These are phyloP conservation scores for Trochalopteron elliotii DNA, from an alignment of 2,113 vertebrate genomes.

Conservation along the genomic window DNA sequence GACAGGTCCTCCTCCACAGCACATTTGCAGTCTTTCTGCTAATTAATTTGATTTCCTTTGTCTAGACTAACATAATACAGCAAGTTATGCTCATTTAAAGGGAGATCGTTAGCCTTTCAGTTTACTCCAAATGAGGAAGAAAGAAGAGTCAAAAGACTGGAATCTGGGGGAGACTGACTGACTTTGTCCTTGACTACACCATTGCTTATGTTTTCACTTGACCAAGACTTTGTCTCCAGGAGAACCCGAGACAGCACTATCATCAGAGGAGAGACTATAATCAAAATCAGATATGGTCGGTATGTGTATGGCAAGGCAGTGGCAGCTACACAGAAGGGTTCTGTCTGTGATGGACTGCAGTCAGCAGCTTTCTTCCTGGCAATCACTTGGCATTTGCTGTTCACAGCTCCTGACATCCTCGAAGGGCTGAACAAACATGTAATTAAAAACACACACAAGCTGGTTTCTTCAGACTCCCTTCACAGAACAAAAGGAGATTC, in stretches of 20 bases:
- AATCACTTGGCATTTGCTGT: slow-evolving; percentile 51
- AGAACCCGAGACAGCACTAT: slow-evolving; percentile 50
- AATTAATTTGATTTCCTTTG: slow-evolving; percentile 74
- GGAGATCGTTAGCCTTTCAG: background rate
- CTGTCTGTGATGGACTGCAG: slow-evolving; percentile 1
- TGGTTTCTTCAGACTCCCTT: background rate
- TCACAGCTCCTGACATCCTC: slow-evolving; percentile 53
- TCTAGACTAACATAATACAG: slow-evolving; percentile 69
- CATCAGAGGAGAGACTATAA: slow-evolving; percentile 50
- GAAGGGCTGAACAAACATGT: slow-evolving; percentile 8
- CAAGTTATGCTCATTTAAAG: slow-evolving; percentile 26
- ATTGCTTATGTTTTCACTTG: slow-evolving; percentile 57
- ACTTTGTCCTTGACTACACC: slow-evolving; percentile 47
- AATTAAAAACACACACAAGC: slow-evolving; percentile 19
- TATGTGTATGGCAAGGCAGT: slow-evolving; percentile 44
- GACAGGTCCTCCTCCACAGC: slow-evolving; percentile 72
- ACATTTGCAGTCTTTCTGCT: slow-evolving; percentile 66
- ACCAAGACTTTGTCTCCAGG: slow-evolving; percentile 40
- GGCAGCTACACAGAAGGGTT: slow-evolving; percentile 46
- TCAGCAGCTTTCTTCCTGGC: slow-evolving; percentile 47
- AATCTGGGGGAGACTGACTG: slow-evolving; percentile 48
- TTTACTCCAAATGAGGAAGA: slow-evolving; percentile 45
- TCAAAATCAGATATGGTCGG: slow-evolving; percentile 56
- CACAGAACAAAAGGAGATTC: background rate
- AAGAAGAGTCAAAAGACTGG: slow-evolving; percentile 35